A percentile compares a stretch with the other conserved stretches of the same genome.
These are phyloP conservation scores for Oophaga sylvatica DNA, from an alignment of 2,797 vertebrate species.

Conservation along the genomic window DNA sequence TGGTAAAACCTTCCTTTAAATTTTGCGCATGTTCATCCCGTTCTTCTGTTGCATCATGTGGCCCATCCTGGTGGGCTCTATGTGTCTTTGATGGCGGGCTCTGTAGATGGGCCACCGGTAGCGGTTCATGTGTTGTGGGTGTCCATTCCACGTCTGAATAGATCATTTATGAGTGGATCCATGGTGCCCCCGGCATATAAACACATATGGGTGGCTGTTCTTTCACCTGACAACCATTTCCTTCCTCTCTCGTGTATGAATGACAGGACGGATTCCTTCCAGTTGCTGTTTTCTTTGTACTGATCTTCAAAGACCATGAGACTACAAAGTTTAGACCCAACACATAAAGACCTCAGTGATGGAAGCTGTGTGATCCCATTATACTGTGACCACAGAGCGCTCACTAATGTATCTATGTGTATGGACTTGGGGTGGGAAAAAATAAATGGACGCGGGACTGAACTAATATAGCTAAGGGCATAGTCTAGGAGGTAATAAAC, in stretches of 20 bases:
- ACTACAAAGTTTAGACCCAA: conserved; percentile 65
- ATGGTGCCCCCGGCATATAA: conserved; percentile 67
- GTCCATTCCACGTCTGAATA: neutral
- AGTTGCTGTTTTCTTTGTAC: conserved; percentile 65
- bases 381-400: neutral
- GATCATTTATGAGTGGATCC: conserved; percentile 52
- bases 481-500: neutral
- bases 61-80: no score
- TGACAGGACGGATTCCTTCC: conserved; percentile 69
- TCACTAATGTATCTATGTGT: neutral
- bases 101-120: neutral
- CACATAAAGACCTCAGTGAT: conserved; percentile 2
- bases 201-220: conserved; percentile 69
- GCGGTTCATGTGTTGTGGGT: neutral
- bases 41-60: neutral
- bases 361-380: neutral
- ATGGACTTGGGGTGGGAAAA: neutral
- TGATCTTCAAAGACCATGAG: conserved; percentile 67
- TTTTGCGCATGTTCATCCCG: neutral
- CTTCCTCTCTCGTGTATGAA: conserved; percentile 72
- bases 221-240: conserved; percentile 73
- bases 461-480: neutral
- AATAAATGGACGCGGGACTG: neutral
- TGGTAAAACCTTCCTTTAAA: neutral
- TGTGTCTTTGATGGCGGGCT: neutral